phyloP scores from a whole-genome alignment of 1,140 invertebrate species.

The Holotrichia oblita region DNA sequence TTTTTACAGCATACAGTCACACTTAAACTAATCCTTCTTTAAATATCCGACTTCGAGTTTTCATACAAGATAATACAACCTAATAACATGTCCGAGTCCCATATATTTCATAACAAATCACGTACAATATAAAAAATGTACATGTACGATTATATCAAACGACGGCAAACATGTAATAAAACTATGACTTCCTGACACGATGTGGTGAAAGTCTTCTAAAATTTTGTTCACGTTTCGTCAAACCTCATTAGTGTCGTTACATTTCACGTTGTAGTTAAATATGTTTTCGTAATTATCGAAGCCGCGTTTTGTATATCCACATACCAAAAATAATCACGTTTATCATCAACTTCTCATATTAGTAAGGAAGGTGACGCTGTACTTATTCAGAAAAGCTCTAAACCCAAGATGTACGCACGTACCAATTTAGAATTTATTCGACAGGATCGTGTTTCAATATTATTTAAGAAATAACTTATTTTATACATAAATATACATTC shows the following conservation, averaged over 20 bases:
- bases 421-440: conserved; percentile 13
- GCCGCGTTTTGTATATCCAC: not conserved
- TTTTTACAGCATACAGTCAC: too few relatives aligned
- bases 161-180: not conserved
- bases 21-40: too few relatives aligned
- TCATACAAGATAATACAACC: too few relatives aligned
- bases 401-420: not conserved
- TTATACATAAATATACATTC: too few relatives aligned
- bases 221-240: conserved; percentile 15
- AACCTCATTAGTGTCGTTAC: not conserved
- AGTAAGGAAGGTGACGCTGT: not conserved
- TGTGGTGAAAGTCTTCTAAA: not conserved
- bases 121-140: not conserved
- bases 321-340: conserved; percentile 29
- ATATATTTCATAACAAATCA: not conserved
- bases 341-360: conserved; percentile 24
- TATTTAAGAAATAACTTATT: too few relatives aligned
- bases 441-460: not conserved
- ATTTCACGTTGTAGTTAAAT: conserved; percentile 17
- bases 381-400: not conserved
- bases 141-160: not conserved
- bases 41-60: too few relatives aligned
- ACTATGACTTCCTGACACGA: not conserved
- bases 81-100: not conserved
- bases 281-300: conserved; percentile 27